Evolutionary conservation across 2,888 invertebrate genomes (phyloP).

Genomic region (Thyatira batis): DNA sequence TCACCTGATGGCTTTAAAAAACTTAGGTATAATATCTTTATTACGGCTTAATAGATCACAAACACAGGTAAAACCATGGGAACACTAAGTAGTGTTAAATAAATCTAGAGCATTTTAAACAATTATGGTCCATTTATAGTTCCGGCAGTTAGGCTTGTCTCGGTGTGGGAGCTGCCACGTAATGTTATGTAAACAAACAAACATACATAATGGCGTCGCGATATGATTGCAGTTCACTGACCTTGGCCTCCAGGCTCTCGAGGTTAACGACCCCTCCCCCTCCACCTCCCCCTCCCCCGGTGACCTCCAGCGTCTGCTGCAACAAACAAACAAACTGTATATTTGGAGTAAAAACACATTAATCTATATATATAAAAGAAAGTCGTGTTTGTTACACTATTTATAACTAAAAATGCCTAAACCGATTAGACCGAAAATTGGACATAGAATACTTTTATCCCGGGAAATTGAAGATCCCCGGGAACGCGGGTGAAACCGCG

Average conservation of each 20-base stretch:
- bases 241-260: conserved; percentile 90
- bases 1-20: too few species aligned
- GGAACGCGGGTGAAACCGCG: too few species aligned
- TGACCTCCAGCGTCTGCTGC: conserved; percentile 77
- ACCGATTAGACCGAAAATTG: too few species aligned
- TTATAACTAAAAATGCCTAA: background rate
- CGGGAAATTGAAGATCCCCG: background rate
- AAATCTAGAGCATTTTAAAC: too few species aligned
- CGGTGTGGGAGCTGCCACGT: background rate
- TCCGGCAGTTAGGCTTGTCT: background rate
- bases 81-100: too few species aligned
- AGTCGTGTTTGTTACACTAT: too few species aligned
- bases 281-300: conserved; percentile 65
- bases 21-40: too few species aligned
- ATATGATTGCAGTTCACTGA: conserved; percentile 58
- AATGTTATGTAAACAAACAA: conserved; percentile 3
- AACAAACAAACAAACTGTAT: conserved; percentile 47
- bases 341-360: conserved; percentile 19
- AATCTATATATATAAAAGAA: too few species aligned
- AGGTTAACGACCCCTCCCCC: conserved; percentile 85
- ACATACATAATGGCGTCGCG: conserved; percentile 7
- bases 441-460: background rate
- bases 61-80: too few species aligned
- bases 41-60: too few species aligned
- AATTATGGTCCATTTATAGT: background rate